Base-by-base conservation (phyloP, 2,113 vertebrate genomes). In the Azemiops feae region DNA sequence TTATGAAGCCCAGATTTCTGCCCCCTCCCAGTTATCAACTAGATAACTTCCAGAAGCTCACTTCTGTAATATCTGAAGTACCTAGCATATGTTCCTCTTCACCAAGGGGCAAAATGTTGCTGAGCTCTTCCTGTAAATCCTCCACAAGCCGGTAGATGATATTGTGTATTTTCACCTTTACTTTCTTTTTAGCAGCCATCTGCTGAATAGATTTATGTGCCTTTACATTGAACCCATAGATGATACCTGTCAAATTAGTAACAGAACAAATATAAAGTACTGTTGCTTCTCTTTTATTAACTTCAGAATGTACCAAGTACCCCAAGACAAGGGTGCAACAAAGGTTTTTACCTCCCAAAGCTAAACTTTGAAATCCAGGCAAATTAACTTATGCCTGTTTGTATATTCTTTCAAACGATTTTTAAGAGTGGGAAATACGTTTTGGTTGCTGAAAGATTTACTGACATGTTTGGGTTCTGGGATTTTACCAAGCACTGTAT, bases 61-160 rank as follows among this genome's bases (percentile, higher is more conserved):
- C 34, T 27, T 20, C 64, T n/a, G 27, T 0, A 57, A 50, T 85
- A 43, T 47, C 64, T 52, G 87, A 60, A 45, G 96, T 92, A 99
- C 99, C 99, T 58, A 98, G 0, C 69, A 97, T 74, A 20, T 96
- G 97, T 95, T 99, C 97, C 0, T 96, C 96, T 57, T 96, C 10
- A 8, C 23, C 0, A 0, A 96, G 94, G 0, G 98, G 97, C 45
- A 99, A 96, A 74, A 97, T 98, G 93, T 91, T 96, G 92, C 96
- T 98, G 64, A 99, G 93, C 92, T 99, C 98, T 0, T 97, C 97
- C 96, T 99, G 98, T 91, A 99, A 96, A 93, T 99, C 97, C 20
- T 99, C 98, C 50, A 99, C 93, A 52, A 99, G 97, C 74, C 97
- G 98, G 96, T 99, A 99, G 97, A 99, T 99, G 93, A 99, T 39